Percentiles rank a stretch among this genome's conserved stretches.
These are phyloP conservation scores for Epsilonema sp. DNA, from an alignment of 2,888 invertebrate genomes.

Conservation along the genomic window DNA sequence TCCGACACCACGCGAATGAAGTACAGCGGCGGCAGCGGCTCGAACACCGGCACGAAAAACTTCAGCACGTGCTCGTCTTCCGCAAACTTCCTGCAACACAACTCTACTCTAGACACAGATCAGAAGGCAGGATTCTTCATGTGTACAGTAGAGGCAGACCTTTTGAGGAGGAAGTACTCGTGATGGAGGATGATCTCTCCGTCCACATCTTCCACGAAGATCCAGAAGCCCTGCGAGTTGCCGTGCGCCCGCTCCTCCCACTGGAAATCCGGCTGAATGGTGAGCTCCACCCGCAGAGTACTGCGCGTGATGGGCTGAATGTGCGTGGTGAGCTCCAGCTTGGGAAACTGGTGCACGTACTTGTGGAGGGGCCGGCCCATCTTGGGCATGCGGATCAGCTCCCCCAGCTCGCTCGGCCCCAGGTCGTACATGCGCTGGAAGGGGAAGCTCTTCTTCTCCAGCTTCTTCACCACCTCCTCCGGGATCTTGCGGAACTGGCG, in stretches of 20 bases:
- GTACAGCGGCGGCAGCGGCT: slow-evolving; percentile 93
- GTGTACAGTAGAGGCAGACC: slow-evolving; percentile 24
- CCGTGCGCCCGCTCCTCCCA: slow-evolving; percentile 87
- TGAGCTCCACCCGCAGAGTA: slow-evolving; percentile 78
- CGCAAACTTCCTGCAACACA: slow-evolving; percentile 52
- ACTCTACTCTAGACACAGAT: slow-evolving; percentile 15
- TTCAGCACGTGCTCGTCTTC: slow-evolving; percentile 86
- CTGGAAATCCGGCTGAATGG: slow-evolving; percentile 93
- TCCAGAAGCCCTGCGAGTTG: slow-evolving; percentile 44
- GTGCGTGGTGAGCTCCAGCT: slow-evolving; percentile 80
- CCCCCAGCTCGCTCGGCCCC: slow-evolving; percentile 89
- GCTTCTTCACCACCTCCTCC: slow-evolving; percentile 80
- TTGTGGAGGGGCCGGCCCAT: slow-evolving; percentile 84
- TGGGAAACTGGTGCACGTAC: slow-evolving; percentile 88
- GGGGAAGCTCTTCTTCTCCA: slow-evolving; percentile 67
- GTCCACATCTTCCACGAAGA: slow-evolving; percentile 43
- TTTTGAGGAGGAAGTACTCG: slow-evolving; percentile 77
- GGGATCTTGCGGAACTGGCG: slow-evolving; percentile 81
- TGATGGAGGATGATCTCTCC: slow-evolving; percentile 61
- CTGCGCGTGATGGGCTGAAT: slow-evolving; percentile 81
- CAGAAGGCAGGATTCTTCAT: background rate
- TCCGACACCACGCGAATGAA: slow-evolving; percentile 49
- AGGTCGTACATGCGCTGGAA: slow-evolving; percentile 62
- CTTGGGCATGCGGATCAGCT: slow-evolving; percentile 70
- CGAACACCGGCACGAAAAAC: slow-evolving; percentile 94